A percentile compares a stretch with the other conserved stretches of the same genome.
phyloP scores from a whole-genome alignment of 1,140 invertebrate species.

The Theocolax elegans region DNA sequence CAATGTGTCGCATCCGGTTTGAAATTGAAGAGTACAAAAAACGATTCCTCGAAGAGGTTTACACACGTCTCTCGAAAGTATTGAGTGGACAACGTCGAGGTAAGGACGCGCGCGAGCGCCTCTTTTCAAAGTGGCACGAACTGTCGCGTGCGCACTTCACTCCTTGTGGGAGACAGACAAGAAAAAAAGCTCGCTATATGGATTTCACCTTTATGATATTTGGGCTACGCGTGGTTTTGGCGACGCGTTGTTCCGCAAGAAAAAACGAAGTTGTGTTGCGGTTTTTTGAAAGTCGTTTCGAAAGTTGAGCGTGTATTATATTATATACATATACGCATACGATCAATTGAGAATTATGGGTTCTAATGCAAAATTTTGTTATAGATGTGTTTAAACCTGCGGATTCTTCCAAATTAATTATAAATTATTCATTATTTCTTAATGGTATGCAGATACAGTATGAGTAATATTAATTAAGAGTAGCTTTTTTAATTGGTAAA shows the following conservation, averaged over 20 bases:
- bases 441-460: no score
- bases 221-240: not conserved
- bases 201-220: conserved; percentile 23
- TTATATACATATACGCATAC: no score
- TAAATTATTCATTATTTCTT: no score
- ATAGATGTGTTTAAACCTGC: no score
- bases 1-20: not conserved
- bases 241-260: not conserved
- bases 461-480: no score
- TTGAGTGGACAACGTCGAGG: not conserved
- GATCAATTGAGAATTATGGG: no score
- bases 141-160: conserved; percentile 45
- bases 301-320: not conserved
- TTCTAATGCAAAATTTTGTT: no score
- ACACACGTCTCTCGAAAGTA: not conserved
- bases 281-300: conserved; percentile 20
- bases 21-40: no score
- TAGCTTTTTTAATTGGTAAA: no score
- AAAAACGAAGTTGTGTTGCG: not conserved
- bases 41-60: conserved; percentile 1
- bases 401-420: no score
- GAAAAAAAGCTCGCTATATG: not conserved
- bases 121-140: conserved; percentile 48
- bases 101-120: no score
- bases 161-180: not conserved